Evolutionary conservation across 1,140 invertebrate species (phyloP), one percentile per base, ranked within the genome.

Genomic region (Contarinia nasturtii): DNA sequence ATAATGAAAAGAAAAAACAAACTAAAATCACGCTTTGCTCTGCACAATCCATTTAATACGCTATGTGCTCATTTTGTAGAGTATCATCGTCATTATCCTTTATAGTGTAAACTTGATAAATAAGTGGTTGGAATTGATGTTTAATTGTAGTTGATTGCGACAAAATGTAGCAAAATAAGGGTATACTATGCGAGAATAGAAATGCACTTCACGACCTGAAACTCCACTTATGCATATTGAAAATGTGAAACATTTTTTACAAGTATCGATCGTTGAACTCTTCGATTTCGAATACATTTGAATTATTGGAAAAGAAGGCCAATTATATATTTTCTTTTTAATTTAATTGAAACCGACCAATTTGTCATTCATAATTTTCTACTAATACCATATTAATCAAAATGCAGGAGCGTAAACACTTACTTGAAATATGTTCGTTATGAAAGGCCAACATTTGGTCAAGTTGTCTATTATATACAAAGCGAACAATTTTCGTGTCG

Each of bases 391-490:
- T n/a, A n/a, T n/a, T n/a, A n/a, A n/a, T n/a, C n/a, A n/a, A n/a
- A n/a, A n/a, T n/a, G n/a, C n/a, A n/a, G n/a, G 17, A n/a, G 17
- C 36, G 14, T 37, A 18, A 41, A 43, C 48, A 52, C 51, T 52
- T 47, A 52, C 51, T 52, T 45, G 51, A 48, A 37, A 52, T 52
- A 44, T 52, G 51, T 47, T 52, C 51, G 49, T 52, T 52, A 46
- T 52, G 51, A 48, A 52, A 52, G 48, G 51, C 51, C 51, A 52
- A 52, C 51, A 52, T 52, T 52, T 50, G 49, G 45, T 18, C 17
- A 18, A 12, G 7, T 43, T 43, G 11, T 43, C 7, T 18, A 7
- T 20, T 43, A 43, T 27, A 5, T 27, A 27, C 27, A 27, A 10
- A 27, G 27, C 27, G 27, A 27, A 27, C 27, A 27, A 27, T 27